A percentile compares a stretch with the other conserved stretches of the same genome.
Evolutionary conservation across 2,888 invertebrate genomes (phyloP).

Genomic region (Sarcophaga caerulescens): DNA sequence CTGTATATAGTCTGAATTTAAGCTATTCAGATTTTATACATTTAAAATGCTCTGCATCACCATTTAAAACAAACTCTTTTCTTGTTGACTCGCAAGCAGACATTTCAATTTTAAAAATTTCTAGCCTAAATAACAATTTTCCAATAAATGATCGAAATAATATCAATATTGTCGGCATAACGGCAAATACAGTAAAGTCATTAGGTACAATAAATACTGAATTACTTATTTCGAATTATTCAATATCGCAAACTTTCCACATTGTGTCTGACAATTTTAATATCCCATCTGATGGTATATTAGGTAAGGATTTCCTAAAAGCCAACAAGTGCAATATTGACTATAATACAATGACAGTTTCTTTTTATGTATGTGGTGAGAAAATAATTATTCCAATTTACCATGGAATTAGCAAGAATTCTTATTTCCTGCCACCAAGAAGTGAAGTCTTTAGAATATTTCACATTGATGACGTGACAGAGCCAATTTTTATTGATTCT

Average conservation of each 20-base stretch:
- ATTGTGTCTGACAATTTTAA: neutral
- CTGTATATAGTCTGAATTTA: neutral
- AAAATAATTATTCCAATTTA: neutral
- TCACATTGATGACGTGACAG: neutral
- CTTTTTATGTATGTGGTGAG: neutral
- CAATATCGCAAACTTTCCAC: constrained; percentile 29
- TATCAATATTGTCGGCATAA: too few species aligned
- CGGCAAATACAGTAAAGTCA: too few species aligned
- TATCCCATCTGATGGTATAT: constrained; percentile 43
- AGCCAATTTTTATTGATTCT: too few species aligned
- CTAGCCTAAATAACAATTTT: too few species aligned
- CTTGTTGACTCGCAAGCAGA: neutral
- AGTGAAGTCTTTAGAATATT: constrained; percentile 36
- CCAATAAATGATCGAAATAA: too few species aligned
- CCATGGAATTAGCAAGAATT: constrained; percentile 23
- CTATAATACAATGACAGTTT: constrained; percentile 3
- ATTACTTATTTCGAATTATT: constrained; percentile 18
- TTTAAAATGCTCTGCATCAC: constrained; percentile 13
- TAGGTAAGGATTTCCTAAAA: constrained; percentile 50
- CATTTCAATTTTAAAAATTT: too few species aligned
- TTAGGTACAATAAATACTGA: constrained; percentile 1
- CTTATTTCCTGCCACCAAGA: constrained; percentile 38
- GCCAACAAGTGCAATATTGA: constrained; percentile 24
- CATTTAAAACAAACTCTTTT: neutral
- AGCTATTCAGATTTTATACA: constrained; percentile 21